Conservation (phyloP, 2,888 invertebrate species). For the Atethmia centrago region DNA sequence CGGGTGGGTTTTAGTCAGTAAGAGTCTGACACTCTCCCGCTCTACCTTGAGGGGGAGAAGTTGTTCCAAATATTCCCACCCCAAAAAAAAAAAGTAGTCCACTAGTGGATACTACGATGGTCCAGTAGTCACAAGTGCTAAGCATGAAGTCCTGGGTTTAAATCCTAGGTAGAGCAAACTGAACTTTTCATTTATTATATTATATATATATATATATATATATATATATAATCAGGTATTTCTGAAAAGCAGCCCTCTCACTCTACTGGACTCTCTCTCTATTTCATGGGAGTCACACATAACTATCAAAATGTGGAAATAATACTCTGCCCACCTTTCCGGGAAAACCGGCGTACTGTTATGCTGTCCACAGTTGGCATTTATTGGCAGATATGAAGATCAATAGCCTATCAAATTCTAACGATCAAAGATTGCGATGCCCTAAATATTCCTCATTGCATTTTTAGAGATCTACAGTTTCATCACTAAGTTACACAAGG, state of each 20-base stretch:
- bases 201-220: too few relatives aligned
- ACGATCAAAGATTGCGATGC: slow-evolving; percentile 43
- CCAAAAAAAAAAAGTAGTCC: too few relatives aligned
- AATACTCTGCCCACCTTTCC: background rate
- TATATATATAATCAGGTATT: too few relatives aligned
- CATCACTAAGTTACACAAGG: slow-evolving; percentile 58
- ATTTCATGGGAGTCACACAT: background rate
- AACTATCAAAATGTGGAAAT: background rate
- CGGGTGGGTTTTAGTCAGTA: too few relatives aligned
- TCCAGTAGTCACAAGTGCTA: background rate
- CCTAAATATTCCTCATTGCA: slow-evolving; percentile 53
- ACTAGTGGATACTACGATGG: background rate
- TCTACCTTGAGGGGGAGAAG: too few relatives aligned
- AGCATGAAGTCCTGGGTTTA: background rate
- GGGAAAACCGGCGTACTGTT: too few relatives aligned
- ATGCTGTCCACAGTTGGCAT: background rate
- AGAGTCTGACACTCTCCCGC: too few relatives aligned
- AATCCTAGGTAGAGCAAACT: background rate
- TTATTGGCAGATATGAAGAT: slow-evolving; percentile 18
- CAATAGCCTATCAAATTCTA: slow-evolving; percentile 43
- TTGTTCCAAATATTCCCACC: too few relatives aligned
- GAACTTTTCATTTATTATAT: too few relatives aligned
- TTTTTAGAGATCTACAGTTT: slow-evolving; percentile 55
- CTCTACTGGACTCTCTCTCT: background rate
- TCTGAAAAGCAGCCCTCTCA: background rate